Conservation (phyloP, 2,113 vertebrate genomes). For the Quiscalus mexicanus region DNA sequence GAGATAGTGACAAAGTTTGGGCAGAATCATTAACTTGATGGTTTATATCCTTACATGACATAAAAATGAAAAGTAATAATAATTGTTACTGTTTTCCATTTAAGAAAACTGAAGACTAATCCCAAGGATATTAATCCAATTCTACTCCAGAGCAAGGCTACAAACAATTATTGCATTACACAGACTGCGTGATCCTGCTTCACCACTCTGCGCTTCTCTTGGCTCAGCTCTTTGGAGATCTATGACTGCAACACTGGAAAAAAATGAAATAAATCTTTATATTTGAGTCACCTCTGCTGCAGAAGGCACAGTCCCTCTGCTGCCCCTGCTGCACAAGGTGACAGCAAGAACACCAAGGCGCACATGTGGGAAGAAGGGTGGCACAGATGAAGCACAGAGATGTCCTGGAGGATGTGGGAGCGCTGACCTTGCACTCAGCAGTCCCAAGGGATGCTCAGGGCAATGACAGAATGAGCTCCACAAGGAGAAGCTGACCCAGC, state of each 20-base stretch:
- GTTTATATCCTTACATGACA: neutral
- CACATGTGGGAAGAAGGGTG: rapidly evolving
- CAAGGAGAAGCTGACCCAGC: neutral
- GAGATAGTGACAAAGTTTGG: neutral
- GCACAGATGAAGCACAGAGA: rapidly evolving
- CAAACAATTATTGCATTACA: neutral
- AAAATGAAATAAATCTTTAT: rapidly evolving
- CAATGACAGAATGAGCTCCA: neutral
- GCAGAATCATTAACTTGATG: neutral
- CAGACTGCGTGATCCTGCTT: neutral
- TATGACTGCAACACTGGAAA: too few species aligned
- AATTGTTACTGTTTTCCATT: neutral
- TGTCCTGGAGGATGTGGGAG: neutral
- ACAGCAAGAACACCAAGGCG: rapidly evolving
- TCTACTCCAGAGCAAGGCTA: neutral
- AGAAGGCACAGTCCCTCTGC: neutral
- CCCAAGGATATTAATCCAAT: neutral
- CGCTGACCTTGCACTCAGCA: rapidly evolving
- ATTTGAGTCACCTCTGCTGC: neutral
- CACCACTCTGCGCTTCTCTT: neutral
- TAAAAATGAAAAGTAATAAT: neutral
- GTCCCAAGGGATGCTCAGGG: rapidly evolving
- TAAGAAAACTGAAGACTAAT: neutral
- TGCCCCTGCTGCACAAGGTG: neutral
- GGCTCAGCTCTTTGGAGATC: neutral